These are phyloP conservation scores for Lutjanus campechanus DNA, from an alignment of 2,797 vertebrate species.

Conservation along the genomic window DNA sequence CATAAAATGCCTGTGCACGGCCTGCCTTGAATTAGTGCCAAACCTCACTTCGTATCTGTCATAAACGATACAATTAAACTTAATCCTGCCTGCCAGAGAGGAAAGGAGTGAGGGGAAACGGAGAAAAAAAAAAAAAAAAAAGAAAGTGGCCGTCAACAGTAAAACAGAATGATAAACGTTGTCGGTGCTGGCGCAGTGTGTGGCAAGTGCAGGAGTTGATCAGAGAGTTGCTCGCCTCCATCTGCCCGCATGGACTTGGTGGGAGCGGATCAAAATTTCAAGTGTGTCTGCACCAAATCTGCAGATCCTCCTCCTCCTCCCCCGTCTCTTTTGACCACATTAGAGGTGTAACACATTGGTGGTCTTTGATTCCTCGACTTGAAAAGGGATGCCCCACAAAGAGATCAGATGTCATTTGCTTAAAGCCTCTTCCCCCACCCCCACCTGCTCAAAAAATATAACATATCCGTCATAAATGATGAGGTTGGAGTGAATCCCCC, in stretches of 20 bases:
- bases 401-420: constrained; percentile 69
- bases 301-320: constrained; percentile 47
- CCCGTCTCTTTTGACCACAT: constrained; percentile 68
- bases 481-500: constrained; percentile 60
- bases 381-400: constrained; percentile 75
- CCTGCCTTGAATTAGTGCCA: constrained; percentile 78
- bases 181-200: constrained; percentile 72
- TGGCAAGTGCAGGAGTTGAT: constrained; percentile 79
- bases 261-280: constrained; percentile 69
- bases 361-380: constrained; percentile 76
- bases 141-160: constrained; percentile 62
- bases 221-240: constrained; percentile 57
- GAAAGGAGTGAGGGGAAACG: constrained; percentile 41
- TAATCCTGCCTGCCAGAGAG: constrained; percentile 76
- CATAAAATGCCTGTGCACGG: constrained; percentile 76
- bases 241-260: constrained; percentile 62
- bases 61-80: constrained; percentile 82
- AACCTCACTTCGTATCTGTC: constrained; percentile 80
- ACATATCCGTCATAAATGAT: constrained; percentile 68
- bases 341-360: constrained; percentile 76
- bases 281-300: constrained; percentile 61
- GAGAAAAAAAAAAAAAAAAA: constrained; percentile 26
- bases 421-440: constrained; percentile 41
- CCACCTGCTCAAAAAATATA: constrained; percentile 66
- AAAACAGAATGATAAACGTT: constrained; percentile 71